A percentile compares a stretch with the other conserved stretches of the same genome.
Evolutionary conservation across 2,797 vertebrate species (phyloP).

Genomic region (Limnodromus scolopaceus): DNA sequence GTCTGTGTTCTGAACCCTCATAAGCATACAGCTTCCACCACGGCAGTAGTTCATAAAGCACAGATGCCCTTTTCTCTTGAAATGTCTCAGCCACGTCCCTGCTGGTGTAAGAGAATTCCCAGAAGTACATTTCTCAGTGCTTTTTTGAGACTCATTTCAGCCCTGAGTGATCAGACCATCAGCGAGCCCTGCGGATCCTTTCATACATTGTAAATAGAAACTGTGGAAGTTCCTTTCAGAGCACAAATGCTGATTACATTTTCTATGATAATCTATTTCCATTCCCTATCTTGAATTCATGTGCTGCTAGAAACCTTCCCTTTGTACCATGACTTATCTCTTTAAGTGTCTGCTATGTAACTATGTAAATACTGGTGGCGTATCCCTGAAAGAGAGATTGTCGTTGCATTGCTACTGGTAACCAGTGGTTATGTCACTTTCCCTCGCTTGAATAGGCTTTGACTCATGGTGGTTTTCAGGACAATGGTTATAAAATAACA

Average conservation of each 20-base stretch:
- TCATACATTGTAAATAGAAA: background rate
- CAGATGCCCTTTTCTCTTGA: background rate
- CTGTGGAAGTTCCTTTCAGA: background rate
- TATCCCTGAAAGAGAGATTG: conserved; percentile 27
- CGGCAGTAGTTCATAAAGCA: background rate
- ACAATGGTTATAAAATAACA: conserved; percentile 72
- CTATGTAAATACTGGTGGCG: conserved; percentile 56
- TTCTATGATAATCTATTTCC: background rate
- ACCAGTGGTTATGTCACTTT: conserved; percentile 69
- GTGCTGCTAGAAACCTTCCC: background rate
- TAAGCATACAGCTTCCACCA: background rate
- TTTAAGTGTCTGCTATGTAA: conserved; percentile 53
- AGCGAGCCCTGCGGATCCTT: background rate
- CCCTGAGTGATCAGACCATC: background rate
- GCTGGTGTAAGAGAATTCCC: conserved; percentile 11
- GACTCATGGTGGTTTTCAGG: conserved; percentile 70
- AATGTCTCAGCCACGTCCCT: background rate
- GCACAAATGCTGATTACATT: background rate
- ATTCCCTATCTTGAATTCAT: background rate
- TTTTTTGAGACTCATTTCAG: background rate
- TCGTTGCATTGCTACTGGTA: conserved; percentile 58
- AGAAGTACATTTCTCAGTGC: background rate
- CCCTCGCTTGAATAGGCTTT: conserved; percentile 60
- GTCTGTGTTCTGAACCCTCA: background rate
- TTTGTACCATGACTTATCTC: background rate